Evolutionary conservation across 2,888 invertebrate genomes (phyloP).

Genomic region (Oscheius sp.): DNA sequence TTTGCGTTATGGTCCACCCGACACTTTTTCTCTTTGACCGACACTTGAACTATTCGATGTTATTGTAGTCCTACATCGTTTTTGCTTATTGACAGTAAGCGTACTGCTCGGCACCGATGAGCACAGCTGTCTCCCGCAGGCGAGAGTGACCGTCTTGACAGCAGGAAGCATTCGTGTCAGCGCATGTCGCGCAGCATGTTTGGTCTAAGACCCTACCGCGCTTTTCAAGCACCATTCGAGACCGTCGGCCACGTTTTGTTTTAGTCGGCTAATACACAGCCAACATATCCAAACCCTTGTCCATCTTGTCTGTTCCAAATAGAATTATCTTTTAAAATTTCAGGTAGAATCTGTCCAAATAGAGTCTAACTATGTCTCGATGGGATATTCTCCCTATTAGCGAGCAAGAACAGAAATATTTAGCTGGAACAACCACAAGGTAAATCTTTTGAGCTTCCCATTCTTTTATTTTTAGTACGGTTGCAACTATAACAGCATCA

Average conservation of each 20-base stretch:
- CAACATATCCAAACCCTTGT: constrained; percentile 11
- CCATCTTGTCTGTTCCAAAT: not conserved
- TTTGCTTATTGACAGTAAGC: not conserved
- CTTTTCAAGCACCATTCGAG: constrained; percentile 31
- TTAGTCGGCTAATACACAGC: constrained; percentile 14
- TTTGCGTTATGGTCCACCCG: too few relatives aligned
- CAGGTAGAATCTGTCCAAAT: too few relatives aligned
- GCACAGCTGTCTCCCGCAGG: constrained; percentile 15
- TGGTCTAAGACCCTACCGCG: constrained; percentile 29
- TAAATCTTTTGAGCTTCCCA: not conserved
- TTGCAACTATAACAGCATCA: not conserved
- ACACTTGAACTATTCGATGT: too few relatives aligned
- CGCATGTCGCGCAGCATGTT: constrained; percentile 29
- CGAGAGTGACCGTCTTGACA: constrained; percentile 29
- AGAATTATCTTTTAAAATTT: not conserved
- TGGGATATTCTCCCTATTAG: constrained; percentile 62
- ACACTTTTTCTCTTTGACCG: too few relatives aligned
- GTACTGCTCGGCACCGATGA: constrained; percentile 18
- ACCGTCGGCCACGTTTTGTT: constrained; percentile 26
- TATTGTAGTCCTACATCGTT: too few relatives aligned
- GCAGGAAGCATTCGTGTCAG: constrained; percentile 31
- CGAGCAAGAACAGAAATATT: constrained; percentile 61
- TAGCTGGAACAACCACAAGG: constrained; percentile 52
- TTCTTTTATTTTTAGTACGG: constrained; percentile 1
- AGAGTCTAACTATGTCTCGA: constrained; percentile 46